Evolutionary conservation across 1,140 invertebrate species (phyloP), one percentile per base, ranked within the genome.

Genomic region (Neodiprion pinetum): DNA sequence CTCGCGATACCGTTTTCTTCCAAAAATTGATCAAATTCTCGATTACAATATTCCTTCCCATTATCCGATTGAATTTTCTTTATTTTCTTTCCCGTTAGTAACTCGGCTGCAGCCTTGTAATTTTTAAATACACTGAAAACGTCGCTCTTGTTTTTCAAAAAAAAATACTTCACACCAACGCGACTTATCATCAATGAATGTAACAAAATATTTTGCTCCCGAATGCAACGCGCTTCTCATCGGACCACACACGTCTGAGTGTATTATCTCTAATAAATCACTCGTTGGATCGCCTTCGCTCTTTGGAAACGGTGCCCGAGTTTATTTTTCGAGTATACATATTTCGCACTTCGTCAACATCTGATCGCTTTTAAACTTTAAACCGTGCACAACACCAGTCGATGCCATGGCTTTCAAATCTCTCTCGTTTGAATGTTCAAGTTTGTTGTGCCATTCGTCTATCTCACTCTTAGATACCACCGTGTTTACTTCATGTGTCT

Each of bases 221-320:
- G 72, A 75, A 17, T 74, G 48, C 7, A 78, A 80, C 67, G 48
- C 40, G 9, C 53, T 71, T 50, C 75, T 67, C 79, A 86, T 84
- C 4, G 83, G 82, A 66, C 85, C 85, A 80, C 83, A 86, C 12
- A 88, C 71, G 70, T 88, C 85, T 71, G 79, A 77, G 75, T 86
- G 83, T 28, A 85, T 78, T 4, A 85, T 17, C 67, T 84, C 81
- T 74, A 86, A 75, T 40, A 81, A 21, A 5, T 61, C 23, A 7
- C 70, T 50, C 21, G 47, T 67, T 14, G 50, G 9, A 14, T 14
- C 9, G 9, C 9, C 9, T 14, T 9, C 50, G 14, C 9, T 9
- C 14, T 14, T 14, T 47, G 72, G 53, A 67, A 76, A 76, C 11
- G 75, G 72, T 11, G 65, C 23, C 9, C 17, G 11, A 12, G 68